These are phyloP conservation scores for Apantesis nais DNA, from an alignment of 2,888 invertebrate genomes.

Conservation along the genomic window DNA sequence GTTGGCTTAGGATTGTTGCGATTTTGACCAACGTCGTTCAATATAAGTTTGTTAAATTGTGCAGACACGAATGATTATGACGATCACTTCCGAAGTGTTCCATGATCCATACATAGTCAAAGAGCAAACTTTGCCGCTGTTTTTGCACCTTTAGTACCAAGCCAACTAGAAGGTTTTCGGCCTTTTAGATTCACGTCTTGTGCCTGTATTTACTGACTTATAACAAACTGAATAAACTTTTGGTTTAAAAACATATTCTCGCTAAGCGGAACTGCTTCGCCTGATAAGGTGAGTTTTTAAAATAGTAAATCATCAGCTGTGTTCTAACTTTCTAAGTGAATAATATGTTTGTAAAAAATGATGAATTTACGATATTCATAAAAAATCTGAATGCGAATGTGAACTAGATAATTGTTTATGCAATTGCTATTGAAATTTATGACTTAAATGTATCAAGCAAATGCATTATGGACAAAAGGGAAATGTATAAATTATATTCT, in stretches of 20 bases:
- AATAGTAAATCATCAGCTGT: background rate
- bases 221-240: background rate
- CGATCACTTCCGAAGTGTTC: slow-evolving; percentile 31
- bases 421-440: background rate
- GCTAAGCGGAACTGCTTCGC: slow-evolving; percentile 15
- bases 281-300: slow-evolving; percentile 30
- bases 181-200: slow-evolving; percentile 19
- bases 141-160: slow-evolving; percentile 16
- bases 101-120: slow-evolving; percentile 21
- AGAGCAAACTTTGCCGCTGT: slow-evolving; percentile 12
- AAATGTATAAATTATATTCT: background rate
- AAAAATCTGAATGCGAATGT: slow-evolving; percentile 3
- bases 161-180: slow-evolving; percentile 23
- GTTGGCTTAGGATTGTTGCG: slow-evolving; percentile 15
- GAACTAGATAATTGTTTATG: background rate
- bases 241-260: slow-evolving; percentile 5
- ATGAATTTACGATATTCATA: background rate
- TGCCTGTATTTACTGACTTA: slow-evolving; percentile 2
- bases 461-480: background rate
- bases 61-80: slow-evolving; percentile 37
- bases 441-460: background rate
- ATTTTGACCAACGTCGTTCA: slow-evolving; percentile 24
- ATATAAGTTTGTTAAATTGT: slow-evolving; percentile 19
- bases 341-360: background rate
- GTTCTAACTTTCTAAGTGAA: background rate